phyloP scores from a whole-genome alignment of 2,888 invertebrate genomes.

The Drosophila mulleri region DNA sequence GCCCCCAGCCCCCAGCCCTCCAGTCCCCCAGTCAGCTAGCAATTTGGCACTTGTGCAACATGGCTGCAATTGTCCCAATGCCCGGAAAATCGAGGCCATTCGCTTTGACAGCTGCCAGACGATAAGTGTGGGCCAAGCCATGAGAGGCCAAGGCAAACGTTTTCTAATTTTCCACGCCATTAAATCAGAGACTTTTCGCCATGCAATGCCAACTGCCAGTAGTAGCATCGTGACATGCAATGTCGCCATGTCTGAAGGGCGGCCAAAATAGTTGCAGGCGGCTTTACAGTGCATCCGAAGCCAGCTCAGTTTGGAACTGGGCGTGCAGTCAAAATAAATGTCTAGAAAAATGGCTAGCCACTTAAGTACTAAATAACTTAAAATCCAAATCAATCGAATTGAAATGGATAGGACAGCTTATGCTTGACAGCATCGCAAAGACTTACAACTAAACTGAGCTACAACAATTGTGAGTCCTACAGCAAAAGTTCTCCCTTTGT shows the following conservation, averaged over 20 bases:
- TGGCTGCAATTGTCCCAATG: conserved; percentile 53
- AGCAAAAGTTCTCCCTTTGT: background rate
- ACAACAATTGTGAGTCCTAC: background rate
- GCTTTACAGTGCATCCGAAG: background rate
- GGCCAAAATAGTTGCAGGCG: conserved; percentile 9
- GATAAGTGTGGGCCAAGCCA: conserved; percentile 28
- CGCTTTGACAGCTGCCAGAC: conserved; percentile 63
- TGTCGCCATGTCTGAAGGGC: conserved; percentile 36
- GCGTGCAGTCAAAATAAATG: too few relatives aligned
- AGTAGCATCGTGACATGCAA: conserved; percentile 43
- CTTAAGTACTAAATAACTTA: conserved; percentile 15
- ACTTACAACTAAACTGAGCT: background rate
- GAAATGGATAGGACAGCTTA: background rate
- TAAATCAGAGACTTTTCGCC: conserved; percentile 65
- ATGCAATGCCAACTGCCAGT: conserved; percentile 54
- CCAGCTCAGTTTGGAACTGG: background rate
- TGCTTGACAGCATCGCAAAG: background rate
- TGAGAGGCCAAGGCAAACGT: conserved; percentile 64
- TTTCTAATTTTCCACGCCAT: conserved; percentile 83
- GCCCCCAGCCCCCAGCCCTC: too few relatives aligned
- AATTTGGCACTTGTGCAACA: conserved; percentile 57
- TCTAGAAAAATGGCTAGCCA: conserved; percentile 23
- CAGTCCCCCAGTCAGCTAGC: conserved; percentile 5
- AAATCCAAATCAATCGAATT: conserved; percentile 1
- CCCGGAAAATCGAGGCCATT: conserved; percentile 67